These are phyloP conservation scores for Rhizoglyphus robini DNA, from an alignment of 1,140 invertebrate species.

Conservation along the genomic window DNA sequence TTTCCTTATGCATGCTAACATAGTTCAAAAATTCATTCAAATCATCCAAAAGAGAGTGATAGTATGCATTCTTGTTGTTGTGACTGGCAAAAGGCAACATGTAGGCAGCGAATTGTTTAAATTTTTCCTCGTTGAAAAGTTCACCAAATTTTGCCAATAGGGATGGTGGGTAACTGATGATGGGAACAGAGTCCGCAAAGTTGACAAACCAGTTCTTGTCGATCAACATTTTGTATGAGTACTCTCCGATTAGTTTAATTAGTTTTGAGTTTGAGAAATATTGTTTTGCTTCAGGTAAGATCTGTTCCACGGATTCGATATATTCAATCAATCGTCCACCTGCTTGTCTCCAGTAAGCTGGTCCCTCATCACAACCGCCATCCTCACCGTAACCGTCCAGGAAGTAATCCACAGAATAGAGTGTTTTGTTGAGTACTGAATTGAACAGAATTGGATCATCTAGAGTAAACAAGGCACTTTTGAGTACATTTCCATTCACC, in stretches of 20 bases:
- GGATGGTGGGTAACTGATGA: neutral
- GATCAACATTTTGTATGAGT: too few species aligned
- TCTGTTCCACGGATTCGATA: too few species aligned
- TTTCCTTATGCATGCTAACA: neutral
- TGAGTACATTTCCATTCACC: too few species aligned
- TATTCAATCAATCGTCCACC: too few species aligned
- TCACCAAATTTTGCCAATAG: constrained; percentile 1
- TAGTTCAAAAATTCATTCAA: constrained; percentile 1
- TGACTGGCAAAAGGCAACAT: neutral
- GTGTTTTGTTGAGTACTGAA: too few species aligned
- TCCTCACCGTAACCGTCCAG: too few species aligned
- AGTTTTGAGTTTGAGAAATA: constrained; percentile 2
- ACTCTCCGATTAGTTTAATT: constrained; percentile 15
- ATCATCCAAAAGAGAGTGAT: neutral
- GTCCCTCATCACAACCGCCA: too few species aligned
- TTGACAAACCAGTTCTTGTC: constrained; percentile 16
- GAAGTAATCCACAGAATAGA: too few species aligned
- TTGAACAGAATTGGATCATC: too few species aligned
- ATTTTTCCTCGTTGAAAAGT: constrained; percentile 8
- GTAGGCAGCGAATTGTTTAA: constrained; percentile 16
- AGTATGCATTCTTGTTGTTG: neutral
- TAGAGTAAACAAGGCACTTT: too few species aligned
- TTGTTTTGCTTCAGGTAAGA: constrained; percentile 3
- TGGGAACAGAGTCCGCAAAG: constrained; percentile 11
- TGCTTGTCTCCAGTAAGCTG: too few species aligned